Base-by-base conservation (phyloP, 2,888 invertebrate genomes). In the Pherbina coryleti region DNA sequence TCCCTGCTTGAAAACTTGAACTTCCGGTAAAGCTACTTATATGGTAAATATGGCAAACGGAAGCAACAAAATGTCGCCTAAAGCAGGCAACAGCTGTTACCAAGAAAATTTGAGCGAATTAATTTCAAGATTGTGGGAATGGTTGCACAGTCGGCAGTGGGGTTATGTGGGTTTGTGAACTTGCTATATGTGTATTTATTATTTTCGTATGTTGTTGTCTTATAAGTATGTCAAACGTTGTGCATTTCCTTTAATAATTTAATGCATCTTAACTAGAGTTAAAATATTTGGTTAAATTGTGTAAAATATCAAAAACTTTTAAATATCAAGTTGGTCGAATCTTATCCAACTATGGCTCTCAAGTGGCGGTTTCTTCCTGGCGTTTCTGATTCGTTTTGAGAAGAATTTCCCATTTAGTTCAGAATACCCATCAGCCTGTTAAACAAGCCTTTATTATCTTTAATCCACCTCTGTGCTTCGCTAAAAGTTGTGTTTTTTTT, bases 51-150 rank as follows among this genome's bases (percentile, higher is more conserved):
- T 72, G 76, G 72, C 69, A 77, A 74, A 49, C 76, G 79, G 77
- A 78, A 81, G 79, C 77, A 79, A 80, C 79, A 62, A 77, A 78
- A 79, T 81, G 80, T 79, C 80, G 81, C 82, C 80, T 80, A 70
- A 76, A 81, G 81, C 78, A 76, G 64, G 80, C 78, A 81, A 77
- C 82, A 82, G 81, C 79, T 82, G 82, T 80, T 81, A 80, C 78
- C 79, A 78, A 80, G 81, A 74, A 74, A 70, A 74, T 74, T 64
- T 64, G 51, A 74, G 64, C 64, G 74, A 64, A 51, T 74, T 64
- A 74, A 74, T 64, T 74, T 60, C 57, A 60, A 11, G 57, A 22
- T 25, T 25, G 25, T 14, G 9, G 57, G 19, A 14, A 14, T 22
- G 22, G 57, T 11, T 22, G n/a, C 8, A 9, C 14, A 25, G 22